These are phyloP conservation scores for Mythimna lalbum DNA, from an alignment of 2,888 invertebrate species.

Conservation along the genomic window DNA sequence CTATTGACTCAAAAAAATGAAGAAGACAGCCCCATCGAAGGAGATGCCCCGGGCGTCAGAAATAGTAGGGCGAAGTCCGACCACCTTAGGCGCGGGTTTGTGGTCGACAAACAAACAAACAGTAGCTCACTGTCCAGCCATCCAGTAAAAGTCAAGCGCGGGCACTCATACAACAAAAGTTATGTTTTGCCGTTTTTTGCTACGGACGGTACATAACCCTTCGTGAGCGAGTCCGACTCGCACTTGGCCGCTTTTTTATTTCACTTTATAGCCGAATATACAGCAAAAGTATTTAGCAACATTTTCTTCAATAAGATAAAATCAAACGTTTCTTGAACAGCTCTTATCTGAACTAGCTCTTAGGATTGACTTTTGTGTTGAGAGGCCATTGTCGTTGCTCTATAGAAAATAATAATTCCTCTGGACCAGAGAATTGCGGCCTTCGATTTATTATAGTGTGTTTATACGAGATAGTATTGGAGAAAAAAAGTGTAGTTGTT, in stretches of 20 bases:
- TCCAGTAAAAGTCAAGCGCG: no score
- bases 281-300: not conserved
- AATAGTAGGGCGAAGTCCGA: no score
- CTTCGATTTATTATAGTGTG: slow-evolving; percentile 42
- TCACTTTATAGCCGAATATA: not conserved
- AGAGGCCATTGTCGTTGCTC: slow-evolving; percentile 39
- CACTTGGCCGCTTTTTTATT: no score
- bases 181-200: no score
- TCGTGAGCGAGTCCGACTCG: no score
- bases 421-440: slow-evolving; percentile 37
- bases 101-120: no score
- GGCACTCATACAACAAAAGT: no score
- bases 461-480: slow-evolving; percentile 1
- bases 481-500: not conserved
- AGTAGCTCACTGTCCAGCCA: no score
- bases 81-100: no score
- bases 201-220: no score
- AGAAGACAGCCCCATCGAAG: no score
- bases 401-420: slow-evolving; percentile 54
- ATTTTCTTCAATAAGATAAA: slow-evolving; percentile 15
- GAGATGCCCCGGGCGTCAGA: no score
- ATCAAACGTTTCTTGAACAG: slow-evolving; percentile 21
- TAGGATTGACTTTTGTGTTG: slow-evolving; percentile 44
- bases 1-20: not conserved
- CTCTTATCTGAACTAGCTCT: slow-evolving; percentile 46